A percentile compares a stretch with the other conserved stretches of the same genome.
phyloP scores from a whole-genome alignment of 2,797 vertebrate species.

The Danio choprae region DNA sequence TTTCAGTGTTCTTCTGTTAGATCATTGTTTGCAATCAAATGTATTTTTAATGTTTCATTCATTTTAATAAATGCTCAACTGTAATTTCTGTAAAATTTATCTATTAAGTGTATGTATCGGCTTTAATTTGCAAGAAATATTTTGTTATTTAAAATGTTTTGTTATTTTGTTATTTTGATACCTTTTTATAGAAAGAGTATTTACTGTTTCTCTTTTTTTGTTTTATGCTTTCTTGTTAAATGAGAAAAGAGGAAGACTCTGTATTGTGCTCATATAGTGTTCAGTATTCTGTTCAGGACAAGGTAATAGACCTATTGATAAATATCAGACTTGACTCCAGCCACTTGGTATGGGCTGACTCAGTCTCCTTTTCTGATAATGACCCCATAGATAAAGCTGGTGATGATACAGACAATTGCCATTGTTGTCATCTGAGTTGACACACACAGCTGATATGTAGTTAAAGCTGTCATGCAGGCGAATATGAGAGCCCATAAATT shows the following conservation, averaged over 20 bases:
- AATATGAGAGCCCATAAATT: slow-evolving; percentile 36
- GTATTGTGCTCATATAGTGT: background rate
- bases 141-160: slow-evolving; percentile 3
- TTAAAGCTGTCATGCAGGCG: slow-evolving; percentile 33
- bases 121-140: background rate
- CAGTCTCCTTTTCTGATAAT: slow-evolving; percentile 43
- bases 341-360: slow-evolving; percentile 43
- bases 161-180: background rate
- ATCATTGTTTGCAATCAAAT: background rate
- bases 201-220: background rate
- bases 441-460: slow-evolving; percentile 49
- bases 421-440: slow-evolving; percentile 57
- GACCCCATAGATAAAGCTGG: slow-evolving; percentile 50
- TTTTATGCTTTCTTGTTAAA: background rate
- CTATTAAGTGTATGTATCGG: background rate
- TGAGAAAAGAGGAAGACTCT: background rate
- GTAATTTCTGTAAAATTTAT: background rate
- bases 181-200: background rate
- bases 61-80: background rate
- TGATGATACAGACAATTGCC: slow-evolving; percentile 50
- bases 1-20: background rate
- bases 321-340: slow-evolving; percentile 39
- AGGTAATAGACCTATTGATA: slow-evolving; percentile 30
- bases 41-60: background rate
- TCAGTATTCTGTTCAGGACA: background rate